A percentile compares a stretch with the other conserved stretches of the same genome.
Conservation (phyloP, 1,140 invertebrate genomes). For the Octopus bimaculoides region DNA sequence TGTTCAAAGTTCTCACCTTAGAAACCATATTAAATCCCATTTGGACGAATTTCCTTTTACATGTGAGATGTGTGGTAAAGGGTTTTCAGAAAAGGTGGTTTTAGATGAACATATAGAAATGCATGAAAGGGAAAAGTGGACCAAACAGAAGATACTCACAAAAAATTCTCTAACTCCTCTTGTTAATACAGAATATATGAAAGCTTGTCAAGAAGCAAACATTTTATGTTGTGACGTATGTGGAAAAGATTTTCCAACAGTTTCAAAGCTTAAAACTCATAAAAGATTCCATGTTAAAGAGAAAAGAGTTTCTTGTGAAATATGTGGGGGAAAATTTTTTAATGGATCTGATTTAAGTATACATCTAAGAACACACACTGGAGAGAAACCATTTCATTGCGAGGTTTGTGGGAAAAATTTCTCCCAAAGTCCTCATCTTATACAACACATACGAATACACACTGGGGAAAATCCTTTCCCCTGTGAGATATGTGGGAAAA, state of each 20-base stretch:
- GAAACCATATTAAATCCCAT: neutral
- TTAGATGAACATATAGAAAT: too few relatives aligned
- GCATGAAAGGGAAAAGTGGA: too few relatives aligned
- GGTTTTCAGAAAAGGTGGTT: too few relatives aligned
- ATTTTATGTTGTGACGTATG: too few relatives aligned
- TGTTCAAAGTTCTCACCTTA: neutral
- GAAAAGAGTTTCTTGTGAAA: too few relatives aligned
- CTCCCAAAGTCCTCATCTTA: neutral
- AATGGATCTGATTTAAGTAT: neutral
- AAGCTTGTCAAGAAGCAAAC: too few relatives aligned
- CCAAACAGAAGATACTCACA: too few relatives aligned
- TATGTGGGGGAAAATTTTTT: neutral
- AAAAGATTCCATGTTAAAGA: too few relatives aligned
- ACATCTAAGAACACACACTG: neutral
- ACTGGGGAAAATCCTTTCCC: neutral
- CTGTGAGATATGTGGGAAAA: neutral
- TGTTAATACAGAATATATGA: too few relatives aligned
- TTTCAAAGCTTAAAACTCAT: too few relatives aligned
- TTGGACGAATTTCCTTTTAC: neutral
- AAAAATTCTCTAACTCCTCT: too few relatives aligned
- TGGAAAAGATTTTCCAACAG: too few relatives aligned
- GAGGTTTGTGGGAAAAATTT: constrained; percentile 1
- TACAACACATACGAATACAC: neutral
- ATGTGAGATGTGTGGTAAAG: neutral
- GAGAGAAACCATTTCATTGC: neutral